Conservation (phyloP, 2,113 vertebrate species). For the Charadrius vociferus region DNA sequence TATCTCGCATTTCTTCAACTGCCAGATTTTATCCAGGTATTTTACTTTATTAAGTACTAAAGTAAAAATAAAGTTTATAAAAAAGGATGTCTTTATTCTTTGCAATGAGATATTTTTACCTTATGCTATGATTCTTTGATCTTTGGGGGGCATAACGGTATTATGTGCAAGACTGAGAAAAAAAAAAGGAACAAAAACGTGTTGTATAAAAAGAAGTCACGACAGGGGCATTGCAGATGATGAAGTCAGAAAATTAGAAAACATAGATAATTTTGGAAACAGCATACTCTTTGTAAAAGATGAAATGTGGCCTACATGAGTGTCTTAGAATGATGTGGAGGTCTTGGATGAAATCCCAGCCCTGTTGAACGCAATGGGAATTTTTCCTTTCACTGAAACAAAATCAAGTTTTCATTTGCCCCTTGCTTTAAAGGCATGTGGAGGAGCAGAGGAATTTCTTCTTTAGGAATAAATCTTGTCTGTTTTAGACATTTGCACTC, state of each 20-base stretch:
- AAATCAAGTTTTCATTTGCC: slow-evolving; percentile 14
- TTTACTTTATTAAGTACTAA: slow-evolving; percentile 40
- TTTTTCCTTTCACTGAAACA: slow-evolving; percentile 1
- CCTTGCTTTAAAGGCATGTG: background rate
- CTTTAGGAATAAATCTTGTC: background rate
- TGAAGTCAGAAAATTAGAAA: slow-evolving; percentile 40
- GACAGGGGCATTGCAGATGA: background rate
- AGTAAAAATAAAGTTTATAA: slow-evolving; percentile 3
- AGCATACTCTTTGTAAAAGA: slow-evolving; percentile 3
- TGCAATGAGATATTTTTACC: slow-evolving; percentile 20
- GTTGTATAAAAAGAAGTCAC: slow-evolving; percentile 22
- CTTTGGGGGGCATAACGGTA: background rate
- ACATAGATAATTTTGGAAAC: slow-evolving; percentile 44
- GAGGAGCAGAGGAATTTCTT: background rate
- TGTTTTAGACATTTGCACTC: background rate
- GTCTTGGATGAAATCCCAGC: slow-evolving; percentile 47
- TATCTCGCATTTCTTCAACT: background rate
- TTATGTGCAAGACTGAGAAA: background rate
- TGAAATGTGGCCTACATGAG: background rate
- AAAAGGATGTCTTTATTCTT: background rate
- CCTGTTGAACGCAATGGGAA: background rate
- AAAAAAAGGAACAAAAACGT: background rate
- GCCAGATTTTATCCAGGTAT: slow-evolving; percentile 16
- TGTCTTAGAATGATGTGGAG: background rate
- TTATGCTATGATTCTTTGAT: slow-evolving; percentile 10